Evolutionary conservation across 2,113 vertebrate species (phyloP).

Genomic region (Canis aureus): DNA sequence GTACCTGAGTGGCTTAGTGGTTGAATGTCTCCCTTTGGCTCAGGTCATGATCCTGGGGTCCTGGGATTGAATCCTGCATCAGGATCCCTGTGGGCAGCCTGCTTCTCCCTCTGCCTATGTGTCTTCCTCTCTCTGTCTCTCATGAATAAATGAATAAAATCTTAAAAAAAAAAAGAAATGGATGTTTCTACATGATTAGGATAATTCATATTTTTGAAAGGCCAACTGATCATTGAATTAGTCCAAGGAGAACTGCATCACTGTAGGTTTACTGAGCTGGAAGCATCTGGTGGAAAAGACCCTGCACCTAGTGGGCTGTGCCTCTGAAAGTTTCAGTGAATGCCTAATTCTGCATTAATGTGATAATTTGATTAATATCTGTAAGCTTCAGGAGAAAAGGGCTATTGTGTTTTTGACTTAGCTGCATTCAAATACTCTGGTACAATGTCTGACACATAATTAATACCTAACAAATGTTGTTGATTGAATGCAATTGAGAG

Average conservation of each 20-base stretch:
- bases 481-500: background rate
- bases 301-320: background rate
- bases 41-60: too few species aligned
- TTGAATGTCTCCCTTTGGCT: too few species aligned
- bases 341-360: background rate
- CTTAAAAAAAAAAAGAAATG: background rate
- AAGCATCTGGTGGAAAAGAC: background rate
- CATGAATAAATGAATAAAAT: too few species aligned
- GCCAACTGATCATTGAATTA: background rate
- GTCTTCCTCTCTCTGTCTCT: too few species aligned
- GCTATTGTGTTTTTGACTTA: background rate
- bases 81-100: too few species aligned
- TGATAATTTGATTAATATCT: background rate
- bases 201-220: background rate
- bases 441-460: background rate
- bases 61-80: too few species aligned
- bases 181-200: conserved; percentile 3
- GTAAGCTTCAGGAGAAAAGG: background rate
- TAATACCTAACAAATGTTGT: background rate
- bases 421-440: background rate
- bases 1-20: too few species aligned
- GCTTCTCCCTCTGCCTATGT: too few species aligned
- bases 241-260: background rate
- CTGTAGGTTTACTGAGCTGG: background rate
- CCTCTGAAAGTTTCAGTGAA: background rate